Evolutionary conservation across 2,797 vertebrate species (phyloP).

Genomic region (Mionectes olivaceus): DNA sequence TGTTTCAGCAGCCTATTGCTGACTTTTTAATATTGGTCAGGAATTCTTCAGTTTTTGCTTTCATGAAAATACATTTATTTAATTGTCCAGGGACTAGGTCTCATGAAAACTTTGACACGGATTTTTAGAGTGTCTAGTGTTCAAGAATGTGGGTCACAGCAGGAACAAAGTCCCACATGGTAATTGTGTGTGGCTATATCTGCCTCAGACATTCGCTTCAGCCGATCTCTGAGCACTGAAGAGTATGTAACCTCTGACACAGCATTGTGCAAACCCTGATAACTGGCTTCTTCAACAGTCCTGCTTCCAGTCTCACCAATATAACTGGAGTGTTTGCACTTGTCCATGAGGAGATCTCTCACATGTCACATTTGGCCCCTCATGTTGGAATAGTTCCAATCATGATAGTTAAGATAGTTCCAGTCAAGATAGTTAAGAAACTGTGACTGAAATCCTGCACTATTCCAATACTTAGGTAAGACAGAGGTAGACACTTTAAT

Average conservation of each 20-base stretch:
- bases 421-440: neutral
- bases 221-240: neutral
- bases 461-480: neutral
- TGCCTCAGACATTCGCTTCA: neutral
- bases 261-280: neutral
- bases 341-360: neutral
- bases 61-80: neutral
- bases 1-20: neutral
- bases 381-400: neutral
- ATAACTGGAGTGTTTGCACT: neutral
- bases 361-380: neutral
- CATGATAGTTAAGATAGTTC: neutral
- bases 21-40: neutral
- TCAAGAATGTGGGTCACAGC: accelerated
- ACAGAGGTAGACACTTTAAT: neutral
- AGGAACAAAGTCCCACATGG: neutral
- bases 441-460: neutral
- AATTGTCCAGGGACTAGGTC: accelerated
- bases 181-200: neutral
- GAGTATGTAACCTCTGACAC: accelerated
- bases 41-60: neutral
- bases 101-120: neutral
- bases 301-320: neutral
- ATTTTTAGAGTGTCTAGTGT: neutral
- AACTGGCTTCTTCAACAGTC: neutral